These are phyloP conservation scores for Lycodopsis pacificus DNA, from an alignment of 2,797 vertebrate species.

Conservation along the genomic window DNA sequence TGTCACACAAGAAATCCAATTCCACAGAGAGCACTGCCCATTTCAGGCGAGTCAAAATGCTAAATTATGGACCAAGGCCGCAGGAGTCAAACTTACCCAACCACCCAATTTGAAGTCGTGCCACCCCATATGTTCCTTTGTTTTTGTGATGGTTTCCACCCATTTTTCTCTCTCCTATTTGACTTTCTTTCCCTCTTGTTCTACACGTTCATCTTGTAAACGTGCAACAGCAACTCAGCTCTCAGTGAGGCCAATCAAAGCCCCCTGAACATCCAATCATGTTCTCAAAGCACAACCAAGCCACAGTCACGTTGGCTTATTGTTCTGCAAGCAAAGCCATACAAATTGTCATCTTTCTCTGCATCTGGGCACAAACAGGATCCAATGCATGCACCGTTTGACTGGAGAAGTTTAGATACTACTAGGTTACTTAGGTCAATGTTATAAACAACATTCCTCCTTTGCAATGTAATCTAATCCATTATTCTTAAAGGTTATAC, in stretches of 20 bases:
- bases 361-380: no score
- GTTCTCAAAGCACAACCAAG: constrained; percentile 23
- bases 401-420: no score
- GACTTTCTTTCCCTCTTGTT: constrained; percentile 5
- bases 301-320: background rate
- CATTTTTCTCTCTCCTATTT: background rate
- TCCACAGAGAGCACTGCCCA: constrained; percentile 41
- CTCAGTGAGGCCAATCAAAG: constrained; percentile 31
- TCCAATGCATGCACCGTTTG: no score
- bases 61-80: constrained; percentile 53
- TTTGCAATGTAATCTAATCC: no score
- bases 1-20: constrained; percentile 64
- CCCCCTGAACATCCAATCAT: constrained; percentile 24
- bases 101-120: constrained; percentile 48
- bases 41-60: constrained; percentile 46
- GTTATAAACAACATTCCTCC: no score
- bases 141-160: constrained; percentile 38
- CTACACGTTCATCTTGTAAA: constrained; percentile 32
- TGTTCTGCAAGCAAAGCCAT: no score
- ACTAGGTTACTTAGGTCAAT: no score
- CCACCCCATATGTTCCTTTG: constrained; percentile 38
- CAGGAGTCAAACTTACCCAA: constrained; percentile 50
- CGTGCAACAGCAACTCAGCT: background rate
- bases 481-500: no score
- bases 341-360: no score